phyloP scores from a whole-genome alignment of 1,140 invertebrate species.

The Drosophila rhopaloa region DNA sequence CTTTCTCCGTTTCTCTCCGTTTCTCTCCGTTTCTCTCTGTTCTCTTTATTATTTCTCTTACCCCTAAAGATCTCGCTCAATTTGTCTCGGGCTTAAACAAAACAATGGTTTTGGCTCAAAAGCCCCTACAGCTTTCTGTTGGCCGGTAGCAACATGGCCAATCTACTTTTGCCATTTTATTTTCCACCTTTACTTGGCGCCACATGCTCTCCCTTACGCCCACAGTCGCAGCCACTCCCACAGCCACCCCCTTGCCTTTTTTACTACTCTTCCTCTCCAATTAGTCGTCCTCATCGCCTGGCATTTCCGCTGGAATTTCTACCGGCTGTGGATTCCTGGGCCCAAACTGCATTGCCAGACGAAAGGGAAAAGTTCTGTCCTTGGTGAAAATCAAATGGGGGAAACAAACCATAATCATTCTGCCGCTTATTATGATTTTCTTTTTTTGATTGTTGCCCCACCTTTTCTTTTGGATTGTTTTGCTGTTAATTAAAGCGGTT shows the following conservation, averaged over 20 bases:
- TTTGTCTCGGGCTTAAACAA: constrained; percentile 38
- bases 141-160: constrained; percentile 28
- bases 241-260: too few relatives aligned
- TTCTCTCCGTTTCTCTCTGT: not conserved
- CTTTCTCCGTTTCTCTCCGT: constrained; percentile 1
- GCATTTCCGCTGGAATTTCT: constrained; percentile 69
- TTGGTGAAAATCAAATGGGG: constrained; percentile 29
- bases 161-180: constrained; percentile 59
- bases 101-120: constrained; percentile 17
- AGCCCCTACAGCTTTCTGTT: constrained; percentile 4
- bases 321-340: constrained; percentile 5
- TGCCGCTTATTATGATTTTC: constrained; percentile 41
- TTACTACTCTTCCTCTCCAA: constrained; percentile 37
- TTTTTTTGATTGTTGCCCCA: constrained; percentile 14
- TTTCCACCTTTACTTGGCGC: constrained; percentile 59
- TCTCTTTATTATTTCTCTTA: constrained; percentile 1
- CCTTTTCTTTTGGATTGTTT: constrained; percentile 16
- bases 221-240: not conserved
- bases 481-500: constrained; percentile 40
- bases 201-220: not conserved
- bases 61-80: constrained; percentile 44
- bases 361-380: constrained; percentile 60
- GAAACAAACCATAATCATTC: constrained; percentile 58
- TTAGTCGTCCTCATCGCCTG: constrained; percentile 62
- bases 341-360: constrained; percentile 27